Evolutionary conservation across 1,140 invertebrate genomes (phyloP).

Genomic region (Papilio helenus): DNA sequence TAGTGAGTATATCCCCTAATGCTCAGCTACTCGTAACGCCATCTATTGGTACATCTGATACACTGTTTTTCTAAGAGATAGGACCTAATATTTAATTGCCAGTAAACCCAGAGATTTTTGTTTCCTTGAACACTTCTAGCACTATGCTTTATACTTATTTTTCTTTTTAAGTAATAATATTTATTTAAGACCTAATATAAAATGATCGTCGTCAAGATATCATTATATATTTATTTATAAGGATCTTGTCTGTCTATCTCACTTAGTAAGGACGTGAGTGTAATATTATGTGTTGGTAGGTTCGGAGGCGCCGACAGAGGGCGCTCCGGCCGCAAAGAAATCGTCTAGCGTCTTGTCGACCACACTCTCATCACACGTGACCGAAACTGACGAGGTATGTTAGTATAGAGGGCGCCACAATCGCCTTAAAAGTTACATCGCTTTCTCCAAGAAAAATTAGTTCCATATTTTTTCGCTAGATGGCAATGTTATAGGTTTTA

Average conservation of each 20-base stretch:
- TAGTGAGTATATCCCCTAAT: slow-evolving; percentile 49
- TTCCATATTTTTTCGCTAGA: neutral
- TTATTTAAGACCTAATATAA: too few relatives aligned
- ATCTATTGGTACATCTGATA: neutral
- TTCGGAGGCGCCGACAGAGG: slow-evolving; percentile 54
- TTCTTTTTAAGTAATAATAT: too few relatives aligned
- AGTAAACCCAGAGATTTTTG: too few relatives aligned
- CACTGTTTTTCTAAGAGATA: neutral
- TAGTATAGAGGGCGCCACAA: neutral
- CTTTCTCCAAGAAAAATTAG: too few relatives aligned
- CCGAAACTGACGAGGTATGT: slow-evolving; percentile 45
- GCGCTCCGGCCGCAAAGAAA: slow-evolving; percentile 51
- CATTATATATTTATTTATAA: neutral
- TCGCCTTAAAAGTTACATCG: neutral
- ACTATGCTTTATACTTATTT: too few relatives aligned
- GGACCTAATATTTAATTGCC: too few relatives aligned
- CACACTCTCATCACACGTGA: neutral
- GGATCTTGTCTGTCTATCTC: neutral
- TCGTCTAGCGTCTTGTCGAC: slow-evolving; percentile 34
- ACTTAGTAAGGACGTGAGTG: neutral
- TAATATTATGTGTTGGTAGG: slow-evolving; percentile 35
- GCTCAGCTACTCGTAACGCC: neutral
- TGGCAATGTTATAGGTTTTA: neutral
- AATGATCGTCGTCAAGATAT: too few relatives aligned
- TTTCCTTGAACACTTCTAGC: too few relatives aligned